Percentiles rank a stretch among this genome's conserved stretches.
These are phyloP conservation scores for Ptychadena robeensis DNA, from an alignment of 2,797 vertebrate genomes.

Conservation along the genomic window DNA sequence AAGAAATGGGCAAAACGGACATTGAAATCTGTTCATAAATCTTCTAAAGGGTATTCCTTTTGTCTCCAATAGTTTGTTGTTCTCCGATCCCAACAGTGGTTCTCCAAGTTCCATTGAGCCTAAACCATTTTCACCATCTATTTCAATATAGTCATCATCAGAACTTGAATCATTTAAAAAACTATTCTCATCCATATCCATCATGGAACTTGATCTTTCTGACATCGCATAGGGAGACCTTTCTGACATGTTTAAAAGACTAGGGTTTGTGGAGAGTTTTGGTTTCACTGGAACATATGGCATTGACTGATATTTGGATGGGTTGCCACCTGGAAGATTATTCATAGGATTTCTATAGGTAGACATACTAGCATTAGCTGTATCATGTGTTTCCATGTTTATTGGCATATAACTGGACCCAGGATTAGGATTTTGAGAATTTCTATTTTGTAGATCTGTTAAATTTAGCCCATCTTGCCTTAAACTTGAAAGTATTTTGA, in stretches of 20 bases:
- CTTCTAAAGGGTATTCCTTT: constrained; percentile 96
- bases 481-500: constrained; percentile 89
- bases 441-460: constrained; percentile 82
- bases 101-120: constrained; percentile 87
- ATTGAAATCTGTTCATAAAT: constrained; percentile 97
- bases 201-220: constrained; percentile 80
- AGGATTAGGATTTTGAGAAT: constrained; percentile 79
- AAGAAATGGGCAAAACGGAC: constrained; percentile 96
- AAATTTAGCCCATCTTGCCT: constrained; percentile 78
- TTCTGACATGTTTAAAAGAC: constrained; percentile 87
- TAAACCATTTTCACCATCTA: constrained; percentile 89
- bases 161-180: constrained; percentile 92
- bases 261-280: constrained; percentile 86
- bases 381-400: constrained; percentile 77
- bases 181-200: constrained; percentile 84
- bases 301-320: constrained; percentile 82
- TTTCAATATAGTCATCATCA: constrained; percentile 90
- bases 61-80: constrained; percentile 94
- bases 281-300: constrained; percentile 87
- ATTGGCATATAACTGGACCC: constrained; percentile 79
- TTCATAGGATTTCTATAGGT: constrained; percentile 75
- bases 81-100: constrained; percentile 91
- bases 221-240: constrained; percentile 82
- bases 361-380: constrained; percentile 73
- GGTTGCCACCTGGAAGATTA: constrained; percentile 78